A percentile compares a stretch with the other conserved stretches of the same genome.
phyloP scores from a whole-genome alignment of 2,888 invertebrate genomes.

The Pegoplata infirma region DNA sequence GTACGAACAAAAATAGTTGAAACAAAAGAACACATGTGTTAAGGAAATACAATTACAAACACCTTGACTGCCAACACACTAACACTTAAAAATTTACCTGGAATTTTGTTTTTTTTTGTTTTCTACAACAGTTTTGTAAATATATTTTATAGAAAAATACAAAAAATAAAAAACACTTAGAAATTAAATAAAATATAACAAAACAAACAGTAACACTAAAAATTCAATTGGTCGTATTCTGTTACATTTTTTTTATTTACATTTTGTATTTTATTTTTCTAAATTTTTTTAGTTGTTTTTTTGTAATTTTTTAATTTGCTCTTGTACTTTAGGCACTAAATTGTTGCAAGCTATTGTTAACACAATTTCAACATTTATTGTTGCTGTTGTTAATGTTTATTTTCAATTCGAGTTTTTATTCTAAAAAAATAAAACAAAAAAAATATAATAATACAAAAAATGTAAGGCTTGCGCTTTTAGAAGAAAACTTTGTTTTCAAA shows the following conservation, averaged over 20 bases:
- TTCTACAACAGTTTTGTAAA: slow-evolving; percentile 34
- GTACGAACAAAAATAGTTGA: not conserved
- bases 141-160: slow-evolving; percentile 34
- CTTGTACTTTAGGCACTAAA: slow-evolving; percentile 35
- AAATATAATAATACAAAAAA: no score
- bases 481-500: no score
- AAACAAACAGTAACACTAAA: slow-evolving; percentile 15
- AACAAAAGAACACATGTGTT: slow-evolving; percentile 42
- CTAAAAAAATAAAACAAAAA: no score
- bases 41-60: slow-evolving; percentile 41
- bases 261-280: no score
- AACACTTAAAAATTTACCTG: no score
- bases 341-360: slow-evolving; percentile 40
- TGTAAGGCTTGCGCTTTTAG: no score
- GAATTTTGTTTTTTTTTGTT: slow-evolving; percentile 1
- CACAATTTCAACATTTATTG: slow-evolving; percentile 27
- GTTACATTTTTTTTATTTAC: no score
- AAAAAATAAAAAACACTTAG: slow-evolving; percentile 19
- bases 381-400: no score
- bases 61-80: slow-evolving; percentile 44
- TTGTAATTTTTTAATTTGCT: slow-evolving; percentile 47
- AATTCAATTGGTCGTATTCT: slow-evolving; percentile 46
- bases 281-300: slow-evolving; percentile 3
- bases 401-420: no score
- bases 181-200: slow-evolving; percentile 9